Evolutionary conservation across 2,797 vertebrate genomes (phyloP).

Genomic region (Muscicapa comitata): DNA sequence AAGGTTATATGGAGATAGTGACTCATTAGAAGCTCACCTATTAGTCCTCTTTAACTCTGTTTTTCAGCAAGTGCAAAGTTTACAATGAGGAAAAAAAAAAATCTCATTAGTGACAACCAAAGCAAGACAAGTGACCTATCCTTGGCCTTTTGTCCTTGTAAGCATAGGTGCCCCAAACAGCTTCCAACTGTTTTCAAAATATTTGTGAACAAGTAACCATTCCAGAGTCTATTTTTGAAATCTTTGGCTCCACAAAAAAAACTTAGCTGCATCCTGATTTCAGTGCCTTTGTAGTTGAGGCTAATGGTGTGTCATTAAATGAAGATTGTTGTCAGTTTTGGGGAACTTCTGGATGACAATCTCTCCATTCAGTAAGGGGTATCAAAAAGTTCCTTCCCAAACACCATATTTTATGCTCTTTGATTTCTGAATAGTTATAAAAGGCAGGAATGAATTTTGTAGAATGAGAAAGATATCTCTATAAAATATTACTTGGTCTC

Average conservation of each 20-base stretch:
- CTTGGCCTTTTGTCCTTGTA: not conserved
- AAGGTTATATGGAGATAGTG: not conserved
- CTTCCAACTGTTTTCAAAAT: not conserved
- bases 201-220: not conserved
- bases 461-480: not conserved
- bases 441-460: not conserved
- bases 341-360: not conserved
- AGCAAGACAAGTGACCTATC: not conserved
- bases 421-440: not conserved
- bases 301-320: not conserved
- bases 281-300: not conserved
- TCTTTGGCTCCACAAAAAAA: not conserved
- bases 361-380: not conserved
- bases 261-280: not conserved
- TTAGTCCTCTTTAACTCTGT: not conserved
- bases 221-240: not conserved
- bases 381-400: slow-evolving; percentile 1
- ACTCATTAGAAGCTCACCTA: not conserved
- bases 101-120: not conserved
- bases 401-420: not conserved
- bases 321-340: not conserved
- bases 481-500: slow-evolving; percentile 6
- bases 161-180: not conserved
- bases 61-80: not conserved
- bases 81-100: not conserved